Conservation (phyloP, 2,888 invertebrate genomes). For the Caenorhabditis angaria region DNA sequence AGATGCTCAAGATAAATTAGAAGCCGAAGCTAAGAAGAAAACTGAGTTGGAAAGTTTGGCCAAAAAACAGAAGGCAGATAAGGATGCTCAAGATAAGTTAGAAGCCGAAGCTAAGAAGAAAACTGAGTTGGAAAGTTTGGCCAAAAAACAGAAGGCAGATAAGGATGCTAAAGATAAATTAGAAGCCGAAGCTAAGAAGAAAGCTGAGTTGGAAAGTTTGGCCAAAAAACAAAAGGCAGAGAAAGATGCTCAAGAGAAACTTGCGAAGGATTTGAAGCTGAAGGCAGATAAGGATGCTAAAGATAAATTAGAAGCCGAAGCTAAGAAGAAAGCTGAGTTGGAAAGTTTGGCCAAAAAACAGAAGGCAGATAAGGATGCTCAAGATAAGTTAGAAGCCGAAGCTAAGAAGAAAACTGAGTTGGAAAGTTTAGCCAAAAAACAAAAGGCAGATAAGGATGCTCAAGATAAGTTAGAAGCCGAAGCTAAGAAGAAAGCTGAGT, state of each 20-base stretch:
- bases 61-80: slow-evolving; percentile 8
- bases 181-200: slow-evolving; percentile 10
- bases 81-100: slow-evolving; percentile 5
- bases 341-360: slow-evolving; percentile 20
- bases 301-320: slow-evolving; percentile 8
- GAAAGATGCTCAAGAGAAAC: slow-evolving; percentile 8
- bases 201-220: not conserved
- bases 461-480: slow-evolving; percentile 2
- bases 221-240: not conserved
- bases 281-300: slow-evolving; percentile 1
- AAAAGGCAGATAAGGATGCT: too few species aligned
- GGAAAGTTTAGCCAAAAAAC: too few species aligned
- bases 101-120: slow-evolving; percentile 24
- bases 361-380: slow-evolving; percentile 16
- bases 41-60: slow-evolving; percentile 3
- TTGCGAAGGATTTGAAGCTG: too few species aligned
- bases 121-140: too few species aligned
- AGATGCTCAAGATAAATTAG: too few species aligned
- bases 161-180: not conserved
- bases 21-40: too few species aligned
- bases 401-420: slow-evolving; percentile 14
- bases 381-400: slow-evolving; percentile 19
- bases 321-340: slow-evolving; percentile 7
- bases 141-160: slow-evolving; percentile 9
- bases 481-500: not conserved